A percentile compares a stretch with the other conserved stretches of the same genome.
phyloP scores from a whole-genome alignment of 2,113 vertebrate genomes.

The cat (Felis catus) region DNA sequence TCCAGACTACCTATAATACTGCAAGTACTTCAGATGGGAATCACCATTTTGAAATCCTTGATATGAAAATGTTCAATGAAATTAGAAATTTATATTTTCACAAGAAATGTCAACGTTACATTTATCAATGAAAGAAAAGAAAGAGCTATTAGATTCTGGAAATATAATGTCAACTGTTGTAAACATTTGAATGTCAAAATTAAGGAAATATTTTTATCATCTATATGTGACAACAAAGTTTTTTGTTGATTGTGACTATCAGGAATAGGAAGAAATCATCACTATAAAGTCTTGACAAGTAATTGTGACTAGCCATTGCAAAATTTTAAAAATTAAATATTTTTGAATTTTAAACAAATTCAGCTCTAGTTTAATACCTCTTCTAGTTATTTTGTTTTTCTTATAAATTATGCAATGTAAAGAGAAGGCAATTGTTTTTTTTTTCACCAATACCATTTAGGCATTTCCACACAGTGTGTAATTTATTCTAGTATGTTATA shows the following conservation, averaged over 20 bases:
- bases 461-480: neutral
- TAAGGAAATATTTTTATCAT: neutral
- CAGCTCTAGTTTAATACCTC: neutral
- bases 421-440: neutral
- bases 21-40: neutral
- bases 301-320: neutral
- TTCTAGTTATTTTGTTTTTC: neutral
- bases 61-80: neutral
- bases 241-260: neutral
- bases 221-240: neutral
- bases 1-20: neutral
- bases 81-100: neutral
- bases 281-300: neutral
- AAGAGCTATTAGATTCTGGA: neutral
- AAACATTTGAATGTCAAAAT: constrained; percentile 26
- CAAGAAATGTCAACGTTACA: neutral
- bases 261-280: neutral
- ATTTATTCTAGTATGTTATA: neutral
- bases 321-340: neutral
- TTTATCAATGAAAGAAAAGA: neutral
- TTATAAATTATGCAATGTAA: neutral
- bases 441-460: neutral
- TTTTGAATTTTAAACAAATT: neutral
- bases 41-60: neutral
- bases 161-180: neutral